Evolutionary conservation across 2,113 vertebrate species (phyloP), one percentile per base, ranked within the genome.

Genomic region (Tringa solitaria): DNA sequence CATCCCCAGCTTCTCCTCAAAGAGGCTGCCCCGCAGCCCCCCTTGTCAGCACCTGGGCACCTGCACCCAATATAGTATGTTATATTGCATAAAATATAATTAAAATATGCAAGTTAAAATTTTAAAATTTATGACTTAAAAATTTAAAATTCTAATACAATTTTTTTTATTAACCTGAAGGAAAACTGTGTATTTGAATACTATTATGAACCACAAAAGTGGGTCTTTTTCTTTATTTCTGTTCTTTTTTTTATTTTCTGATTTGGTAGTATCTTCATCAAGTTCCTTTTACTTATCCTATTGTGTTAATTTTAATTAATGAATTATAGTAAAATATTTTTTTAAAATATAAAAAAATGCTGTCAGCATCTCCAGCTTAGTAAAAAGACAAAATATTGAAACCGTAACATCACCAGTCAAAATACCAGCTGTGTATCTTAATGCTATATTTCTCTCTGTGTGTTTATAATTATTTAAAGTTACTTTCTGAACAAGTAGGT

Each of bases 11-110:
- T 11, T 5, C 19, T 28, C 39, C 18, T 24, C 41, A 54, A 18
- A 79, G 56, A 35, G 18, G 11, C 14, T 1, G 0, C 21, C 33
- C 22, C 28, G 23, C 27, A 57, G 30, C 9, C 14, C 14, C 14
- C 9, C 0, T 4, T 35, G 17, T 14, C 11, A 9, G 4, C 2
- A 3, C 46, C 8, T 57, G 8, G 22, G 2, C 43, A 50, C 4
- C 41, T 45, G 28, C 4, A 60, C 6, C 7, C 17, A 82, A 11
- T 33, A 32, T 6, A 30, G 1, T 11, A 3, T 24, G 7, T 14
- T 32, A 5, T 5, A 57, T n/a, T 51, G 12, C 7, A 69, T 24
- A 70, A 60, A 65, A 67, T 8, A 5, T 39, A 57, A 69, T 28
- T 74, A 80, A 91, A 83, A 93, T 30, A 39, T n/a, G 10, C 6